These are phyloP conservation scores for Novumbra hubbsi DNA, from an alignment of 2,797 vertebrate genomes.

Conservation along the genomic window DNA sequence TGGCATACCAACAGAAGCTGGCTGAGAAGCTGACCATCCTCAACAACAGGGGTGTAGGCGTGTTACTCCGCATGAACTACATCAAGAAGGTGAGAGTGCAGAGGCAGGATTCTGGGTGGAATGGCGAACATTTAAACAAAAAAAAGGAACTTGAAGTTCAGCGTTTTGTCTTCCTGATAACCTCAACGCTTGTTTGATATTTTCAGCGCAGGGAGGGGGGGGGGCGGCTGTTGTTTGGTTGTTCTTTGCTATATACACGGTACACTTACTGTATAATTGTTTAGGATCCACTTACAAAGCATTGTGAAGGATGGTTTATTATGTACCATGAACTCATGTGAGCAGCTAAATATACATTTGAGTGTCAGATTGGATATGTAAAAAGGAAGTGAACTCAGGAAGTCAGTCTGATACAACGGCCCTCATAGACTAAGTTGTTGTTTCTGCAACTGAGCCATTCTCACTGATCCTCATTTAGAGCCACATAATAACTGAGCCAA, in stretches of 20 bases:
- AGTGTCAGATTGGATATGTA: neutral
- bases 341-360: neutral
- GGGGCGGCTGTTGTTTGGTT: too few species aligned
- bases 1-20: conserved; percentile 88
- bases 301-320: conserved; percentile 60
- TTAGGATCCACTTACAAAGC: too few species aligned
- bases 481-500: neutral
- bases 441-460: neutral
- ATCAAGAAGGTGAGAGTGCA: conserved; percentile 84
- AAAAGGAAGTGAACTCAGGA: conserved; percentile 3
- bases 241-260: neutral
- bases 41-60: conserved; percentile 84
- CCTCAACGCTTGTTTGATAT: neutral
- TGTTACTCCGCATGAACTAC: conserved; percentile 88
- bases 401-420: neutral
- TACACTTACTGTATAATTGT: too few species aligned
- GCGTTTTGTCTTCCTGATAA: neutral
- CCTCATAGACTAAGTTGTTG: neutral
- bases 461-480: neutral
- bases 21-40: conserved; percentile 90
- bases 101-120: neutral
- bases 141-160: conserved; percentile 56
- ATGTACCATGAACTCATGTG: neutral
- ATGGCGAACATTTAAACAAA: neutral
- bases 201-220: conserved; percentile 22